Percentiles rank a stretch among this genome's conserved stretches.
Evolutionary conservation across 2,888 invertebrate genomes (phyloP).

Genomic region (Acheta domesticus): DNA sequence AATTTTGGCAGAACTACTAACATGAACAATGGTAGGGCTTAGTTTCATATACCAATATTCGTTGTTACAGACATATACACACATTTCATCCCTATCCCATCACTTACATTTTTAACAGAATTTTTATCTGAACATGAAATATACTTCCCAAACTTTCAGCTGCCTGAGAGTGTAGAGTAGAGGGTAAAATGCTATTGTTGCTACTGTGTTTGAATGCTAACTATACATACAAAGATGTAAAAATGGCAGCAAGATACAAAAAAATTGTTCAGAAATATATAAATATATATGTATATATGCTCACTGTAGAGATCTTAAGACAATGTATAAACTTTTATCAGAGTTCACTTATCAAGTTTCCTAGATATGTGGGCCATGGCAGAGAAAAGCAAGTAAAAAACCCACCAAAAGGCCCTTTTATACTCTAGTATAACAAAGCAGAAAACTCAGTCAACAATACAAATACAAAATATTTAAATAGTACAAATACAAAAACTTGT

Average conservation of each 20-base stretch:
- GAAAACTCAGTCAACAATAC: conserved; percentile 34
- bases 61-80: neutral
- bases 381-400: neutral
- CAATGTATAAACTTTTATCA: conserved; percentile 24
- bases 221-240: conserved; percentile 19
- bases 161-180: conserved; percentile 11
- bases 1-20: neutral
- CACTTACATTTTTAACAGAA: no score
- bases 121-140: neutral
- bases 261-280: neutral
- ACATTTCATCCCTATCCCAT: no score
- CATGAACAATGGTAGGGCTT: neutral
- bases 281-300: conserved; percentile 18
- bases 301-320: conserved; percentile 28
- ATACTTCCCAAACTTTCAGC: neutral
- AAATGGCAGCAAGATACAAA: conserved; percentile 23
- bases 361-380: neutral
- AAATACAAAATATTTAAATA: conserved; percentile 32
- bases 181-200: neutral
- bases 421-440: conserved; percentile 32
- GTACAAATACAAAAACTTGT: conserved; percentile 35
- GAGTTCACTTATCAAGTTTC: conserved; percentile 5
- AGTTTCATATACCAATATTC: neutral
- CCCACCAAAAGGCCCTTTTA: neutral
- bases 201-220: conserved; percentile 18